Conservation (phyloP, 2,113 vertebrate species). For the Strix aluco region DNA sequence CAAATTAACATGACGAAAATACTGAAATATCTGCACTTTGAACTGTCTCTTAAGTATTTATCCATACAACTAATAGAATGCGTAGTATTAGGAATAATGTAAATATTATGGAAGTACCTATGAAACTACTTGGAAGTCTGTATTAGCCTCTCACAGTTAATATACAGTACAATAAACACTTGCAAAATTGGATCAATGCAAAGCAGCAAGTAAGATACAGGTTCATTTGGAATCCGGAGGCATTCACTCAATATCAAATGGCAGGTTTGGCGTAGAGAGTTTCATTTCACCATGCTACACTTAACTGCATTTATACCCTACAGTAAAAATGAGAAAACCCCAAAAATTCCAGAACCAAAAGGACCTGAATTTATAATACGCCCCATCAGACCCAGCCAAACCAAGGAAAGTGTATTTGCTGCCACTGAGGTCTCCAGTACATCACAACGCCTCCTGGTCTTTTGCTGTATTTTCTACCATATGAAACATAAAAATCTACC, state of each 20-base stretch:
- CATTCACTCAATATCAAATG: not conserved
- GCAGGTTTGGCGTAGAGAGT: not conserved
- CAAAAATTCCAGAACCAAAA: not conserved
- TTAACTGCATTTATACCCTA: conserved; percentile 6
- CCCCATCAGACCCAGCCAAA: conserved; percentile 22
- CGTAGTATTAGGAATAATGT: not conserved
- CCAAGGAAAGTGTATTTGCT: not conserved
- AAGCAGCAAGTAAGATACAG: conserved; percentile 28
- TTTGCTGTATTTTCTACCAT: not conserved
- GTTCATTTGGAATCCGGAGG: conserved; percentile 41
- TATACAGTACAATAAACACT: conserved; percentile 20
- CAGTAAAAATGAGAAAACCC: not conserved
- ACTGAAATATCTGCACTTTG: not conserved
- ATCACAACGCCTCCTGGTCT: not conserved
- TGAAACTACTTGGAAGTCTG: not conserved
- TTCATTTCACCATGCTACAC: conserved; percentile 10
- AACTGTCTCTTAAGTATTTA: not conserved
- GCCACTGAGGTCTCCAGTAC: not conserved
- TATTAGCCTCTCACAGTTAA: conserved; percentile 25
- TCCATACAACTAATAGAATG: not conserved
- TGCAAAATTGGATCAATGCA: conserved; percentile 18
- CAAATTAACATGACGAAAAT: not conserved
- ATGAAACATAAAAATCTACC: not conserved
- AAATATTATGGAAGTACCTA: conserved; percentile 28
- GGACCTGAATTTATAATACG: not conserved